Base-by-base conservation (phyloP, 2,888 invertebrate species). In the Rotaria magnacalcarata region DNA sequence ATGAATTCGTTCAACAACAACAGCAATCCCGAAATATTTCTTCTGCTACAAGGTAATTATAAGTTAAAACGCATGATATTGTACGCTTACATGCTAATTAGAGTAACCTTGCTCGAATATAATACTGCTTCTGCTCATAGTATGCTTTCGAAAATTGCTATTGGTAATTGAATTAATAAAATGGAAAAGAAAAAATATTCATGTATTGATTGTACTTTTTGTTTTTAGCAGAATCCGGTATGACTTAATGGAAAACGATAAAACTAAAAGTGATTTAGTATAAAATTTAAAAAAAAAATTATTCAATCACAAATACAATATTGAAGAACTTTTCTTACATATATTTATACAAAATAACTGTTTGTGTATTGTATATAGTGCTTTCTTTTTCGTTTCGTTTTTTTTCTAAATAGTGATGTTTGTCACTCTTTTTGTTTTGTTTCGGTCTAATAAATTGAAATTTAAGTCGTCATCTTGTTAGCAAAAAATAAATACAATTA, bases 21-120 rank as follows among this genome's bases (percentile, higher is more conserved):
- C 80, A 47, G 34, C 24, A 80, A 80, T 47, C 80, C 24, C 24
- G 47, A 47, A 80, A 43, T 43, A 14, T n/a, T 80, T 14, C 47
- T 47, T 47, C 47, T 47, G 41, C 24, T 80, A 11, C 43, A 43
- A 80, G 80, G 80, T 80, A 80, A 47, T n/a, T 47, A 19, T 4
- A 34, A 34, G 7, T 7, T 7, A 10, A 11, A 47, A 47, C 5
- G 47, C n/a, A 80, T 80, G 47, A 47, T 80, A 80, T 47, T 24
- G 41, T 41, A 47, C 24, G 80, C 43, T 47, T 80, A 43, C 3
- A 24, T 24, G 24, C 47, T 47, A 24, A 47, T 47, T 80, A 80
- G 80, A 80, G 80, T 80, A 80, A 80, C 47, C n/a, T 80, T n/a
- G n/a, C 14, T 47, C 47, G 80, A 80, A 80, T 47, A n/a, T 80